Conservation (phyloP, 2,113 vertebrate species). For the Chionodraco myersi region DNA sequence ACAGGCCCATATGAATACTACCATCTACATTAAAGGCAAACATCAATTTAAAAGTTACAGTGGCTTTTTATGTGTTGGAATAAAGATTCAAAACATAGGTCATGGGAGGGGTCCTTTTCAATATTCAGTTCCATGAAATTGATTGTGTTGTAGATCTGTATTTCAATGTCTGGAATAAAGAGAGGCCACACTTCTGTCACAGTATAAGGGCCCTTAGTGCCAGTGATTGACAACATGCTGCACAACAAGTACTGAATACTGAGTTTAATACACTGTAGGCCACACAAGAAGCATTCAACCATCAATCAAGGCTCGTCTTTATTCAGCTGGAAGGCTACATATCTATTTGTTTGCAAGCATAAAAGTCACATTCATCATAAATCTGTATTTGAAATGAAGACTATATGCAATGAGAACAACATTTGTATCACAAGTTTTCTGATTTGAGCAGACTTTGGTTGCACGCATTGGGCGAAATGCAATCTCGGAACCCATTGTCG, state of each 20-base stretch:
- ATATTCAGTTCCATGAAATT: not conserved
- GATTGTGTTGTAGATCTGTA: not conserved
- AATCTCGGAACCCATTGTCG: too few species aligned
- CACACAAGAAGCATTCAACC: not conserved
- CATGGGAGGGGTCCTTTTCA: not conserved
- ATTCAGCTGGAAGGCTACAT: not conserved
- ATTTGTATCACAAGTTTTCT: too few species aligned
- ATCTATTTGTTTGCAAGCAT: not conserved
- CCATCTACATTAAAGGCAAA: not conserved
- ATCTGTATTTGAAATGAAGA: too few species aligned
- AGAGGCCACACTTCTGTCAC: not conserved
- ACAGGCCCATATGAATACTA: not conserved
- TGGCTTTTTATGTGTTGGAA: not conserved
- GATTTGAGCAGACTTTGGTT: too few species aligned
- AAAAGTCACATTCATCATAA: not conserved
- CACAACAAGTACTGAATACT: not conserved
- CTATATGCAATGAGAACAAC: too few species aligned
- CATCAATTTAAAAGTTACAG: not conserved
- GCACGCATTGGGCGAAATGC: too few species aligned
- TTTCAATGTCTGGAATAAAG: not conserved
- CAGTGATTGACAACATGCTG: not conserved
- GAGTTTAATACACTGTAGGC: conserved; percentile 5
- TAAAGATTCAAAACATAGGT: not conserved
- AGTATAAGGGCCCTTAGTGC: not conserved
- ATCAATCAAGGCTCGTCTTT: not conserved